Base-by-base conservation (phyloP, 1,140 invertebrate genomes). In the Propsilocerus akamusi region DNA sequence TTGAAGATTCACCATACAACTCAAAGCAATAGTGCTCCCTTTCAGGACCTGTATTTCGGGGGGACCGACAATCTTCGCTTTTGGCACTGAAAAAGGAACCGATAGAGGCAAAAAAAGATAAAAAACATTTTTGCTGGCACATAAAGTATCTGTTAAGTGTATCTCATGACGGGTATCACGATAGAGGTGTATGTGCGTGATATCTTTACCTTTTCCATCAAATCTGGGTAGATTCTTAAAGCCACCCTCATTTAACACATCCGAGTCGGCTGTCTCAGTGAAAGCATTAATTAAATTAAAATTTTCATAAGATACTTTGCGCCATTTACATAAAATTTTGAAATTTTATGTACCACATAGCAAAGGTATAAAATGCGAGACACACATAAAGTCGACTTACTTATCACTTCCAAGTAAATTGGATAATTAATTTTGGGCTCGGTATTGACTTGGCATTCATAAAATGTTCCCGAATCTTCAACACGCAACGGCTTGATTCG, bases 371-470 rank as follows among this genome's bases (percentile, higher is more conserved):
- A n/a, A n/a, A n/a, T n/a, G n/a, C n/a, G n/a, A n/a, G n/a, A n/a
- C n/a, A n/a, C n/a, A n/a, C n/a, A n/a, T 3, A 30, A 8, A 30
- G 14, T 12, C 14, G 11, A 53, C 63, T 64, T 62, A 82, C 80
- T 78, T 65, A 72, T 61, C 8, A 83, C 78, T 22, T 68, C 72
- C 14, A 83, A 69, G 56, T 73, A 74, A 55, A 81, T 74, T 50
- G 75, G 74, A 55, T 75, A 69, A 66, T 77, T 81, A 66, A 81
- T 75, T 63, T 83, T 84, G n/a, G 81, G 81, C 56, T 85, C 80
- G 2, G 80, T 83, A 60, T 83, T 84, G 58, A 86, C 74, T 64
- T 86, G 83, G 57, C 82, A 86, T 68, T 85, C 81, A 68, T 85
- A 85, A 30, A 73, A 68, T n/a, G n/a, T n/a, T 28, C 83, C 83